Percentiles rank a stretch among this genome's conserved stretches.
These are phyloP conservation scores for Eptatretus atami DNA, from an alignment of 2,797 vertebrate genomes.

Conservation along the genomic window DNA sequence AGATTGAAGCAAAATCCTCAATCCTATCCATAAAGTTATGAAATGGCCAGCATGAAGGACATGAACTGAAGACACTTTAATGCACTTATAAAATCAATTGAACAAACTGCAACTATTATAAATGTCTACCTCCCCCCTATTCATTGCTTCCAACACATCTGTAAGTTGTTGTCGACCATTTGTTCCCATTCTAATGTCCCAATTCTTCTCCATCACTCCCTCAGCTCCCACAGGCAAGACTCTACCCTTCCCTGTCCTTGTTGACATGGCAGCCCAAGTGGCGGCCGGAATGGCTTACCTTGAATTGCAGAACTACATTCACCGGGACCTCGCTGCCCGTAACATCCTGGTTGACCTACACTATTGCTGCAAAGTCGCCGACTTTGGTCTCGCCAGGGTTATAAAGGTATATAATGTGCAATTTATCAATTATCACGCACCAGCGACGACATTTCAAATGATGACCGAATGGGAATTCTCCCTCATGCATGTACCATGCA, in stretches of 20 bases:
- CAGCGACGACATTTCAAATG: too few relatives aligned
- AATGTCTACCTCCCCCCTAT: too few relatives aligned
- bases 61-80: too few relatives aligned
- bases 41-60: too few relatives aligned
- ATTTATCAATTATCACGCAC: too few relatives aligned
- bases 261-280: constrained; percentile 29
- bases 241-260: constrained; percentile 13
- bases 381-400: constrained; percentile 39
- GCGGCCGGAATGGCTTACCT: constrained; percentile 38
- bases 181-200: too few relatives aligned
- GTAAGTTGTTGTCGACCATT: too few relatives aligned
- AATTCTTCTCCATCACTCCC: neutral
- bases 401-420: constrained; percentile 18
- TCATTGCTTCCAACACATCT: too few relatives aligned
- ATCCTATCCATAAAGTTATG: too few relatives aligned
- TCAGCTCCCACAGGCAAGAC: constrained; percentile 17
- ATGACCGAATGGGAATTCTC: neutral
- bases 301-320: constrained; percentile 30
- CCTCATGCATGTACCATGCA: neutral
- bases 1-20: too few relatives aligned
- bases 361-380: constrained; percentile 38
- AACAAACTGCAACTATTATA: too few relatives aligned
- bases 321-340: constrained; percentile 37
- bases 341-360: constrained; percentile 36
- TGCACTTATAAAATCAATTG: too few relatives aligned